Evolutionary conservation across 2,797 vertebrate genomes (phyloP).

Genomic region (Microchirus variegatus): DNA sequence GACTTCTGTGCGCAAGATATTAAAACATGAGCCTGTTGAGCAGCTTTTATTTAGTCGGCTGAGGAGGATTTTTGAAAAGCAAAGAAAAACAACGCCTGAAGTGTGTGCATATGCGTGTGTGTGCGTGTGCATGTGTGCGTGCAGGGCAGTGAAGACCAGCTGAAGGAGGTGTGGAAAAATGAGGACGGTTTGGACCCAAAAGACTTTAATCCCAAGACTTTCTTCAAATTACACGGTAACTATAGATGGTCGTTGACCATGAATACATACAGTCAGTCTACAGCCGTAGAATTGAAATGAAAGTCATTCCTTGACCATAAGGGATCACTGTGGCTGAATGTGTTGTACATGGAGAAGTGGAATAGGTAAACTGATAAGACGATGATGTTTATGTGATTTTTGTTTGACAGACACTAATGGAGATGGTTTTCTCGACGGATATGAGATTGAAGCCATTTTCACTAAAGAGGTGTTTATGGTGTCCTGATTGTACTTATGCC

Average conservation of each 20-base stretch:
- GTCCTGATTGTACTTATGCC: too few relatives aligned
- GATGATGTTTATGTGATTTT: background rate
- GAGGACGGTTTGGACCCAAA: constrained; percentile 92
- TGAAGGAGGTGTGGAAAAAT: constrained; percentile 96
- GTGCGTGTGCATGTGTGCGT: constrained; percentile 37
- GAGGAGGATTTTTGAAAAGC: background rate
- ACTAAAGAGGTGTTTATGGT: constrained; percentile 89
- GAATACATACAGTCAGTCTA: too few relatives aligned
- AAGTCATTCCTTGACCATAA: too few relatives aligned
- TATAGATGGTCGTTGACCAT: background rate
- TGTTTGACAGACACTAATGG: constrained; percentile 87
- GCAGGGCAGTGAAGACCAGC: constrained; percentile 94
- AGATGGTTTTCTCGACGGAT: constrained; percentile 91
- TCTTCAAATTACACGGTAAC: constrained; percentile 96
- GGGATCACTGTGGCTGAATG: too few relatives aligned
- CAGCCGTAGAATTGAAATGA: too few relatives aligned
- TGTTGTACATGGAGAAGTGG: too few relatives aligned
- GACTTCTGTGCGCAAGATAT: too few relatives aligned
- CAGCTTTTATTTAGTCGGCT: background rate
- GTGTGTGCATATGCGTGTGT: background rate
- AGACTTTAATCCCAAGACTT: constrained; percentile 94
- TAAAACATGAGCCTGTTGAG: background rate
- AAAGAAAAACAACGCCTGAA: background rate
- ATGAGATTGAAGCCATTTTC: constrained; percentile 94
- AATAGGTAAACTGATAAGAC: too few relatives aligned